Conservation (phyloP, 1,140 invertebrate genomes). For the Pseudomyrmex cubaensis region DNA sequence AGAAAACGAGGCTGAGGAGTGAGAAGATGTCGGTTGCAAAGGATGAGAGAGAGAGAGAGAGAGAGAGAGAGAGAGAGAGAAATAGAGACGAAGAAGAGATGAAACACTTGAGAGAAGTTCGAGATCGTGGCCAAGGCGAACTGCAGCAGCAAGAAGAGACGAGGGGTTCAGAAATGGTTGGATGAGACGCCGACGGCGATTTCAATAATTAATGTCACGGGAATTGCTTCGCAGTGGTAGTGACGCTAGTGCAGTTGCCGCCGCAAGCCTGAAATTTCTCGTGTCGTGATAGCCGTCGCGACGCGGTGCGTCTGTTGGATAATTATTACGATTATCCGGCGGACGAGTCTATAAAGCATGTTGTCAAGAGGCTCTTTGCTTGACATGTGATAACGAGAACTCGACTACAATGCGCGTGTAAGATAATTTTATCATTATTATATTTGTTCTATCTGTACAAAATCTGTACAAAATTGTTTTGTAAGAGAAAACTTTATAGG, state of each 20-base stretch:
- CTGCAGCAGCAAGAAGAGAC: constrained; percentile 10
- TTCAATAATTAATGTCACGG: constrained; percentile 79
- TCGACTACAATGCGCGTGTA: background rate
- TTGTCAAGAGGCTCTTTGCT: background rate
- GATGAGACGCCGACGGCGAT: constrained; percentile 71
- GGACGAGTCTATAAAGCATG: constrained; percentile 55
- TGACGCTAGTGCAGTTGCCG: constrained; percentile 62
- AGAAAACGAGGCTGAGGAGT: constrained; percentile 65
- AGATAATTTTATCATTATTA: background rate
- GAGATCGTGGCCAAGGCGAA: constrained; percentile 54
- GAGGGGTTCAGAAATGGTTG: constrained; percentile 5
- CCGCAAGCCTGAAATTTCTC: constrained; percentile 72
- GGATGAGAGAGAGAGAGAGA: constrained; percentile 28
- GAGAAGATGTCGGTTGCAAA: constrained; percentile 30
- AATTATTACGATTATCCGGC: constrained; percentile 72
- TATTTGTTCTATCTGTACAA: no score
- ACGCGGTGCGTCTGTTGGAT: constrained; percentile 53
- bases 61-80: constrained; percentile 12
- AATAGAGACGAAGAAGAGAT: constrained; percentile 16
- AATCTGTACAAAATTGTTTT: no score
- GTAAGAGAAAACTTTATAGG: no score
- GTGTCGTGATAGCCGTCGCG: constrained; percentile 67
- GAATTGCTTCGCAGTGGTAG: constrained; percentile 70
- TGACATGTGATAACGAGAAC: no score
- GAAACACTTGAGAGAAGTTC: constrained; percentile 38